Base-by-base conservation (phyloP, 2,888 invertebrate species). In the Linnaemya vulpina region DNA sequence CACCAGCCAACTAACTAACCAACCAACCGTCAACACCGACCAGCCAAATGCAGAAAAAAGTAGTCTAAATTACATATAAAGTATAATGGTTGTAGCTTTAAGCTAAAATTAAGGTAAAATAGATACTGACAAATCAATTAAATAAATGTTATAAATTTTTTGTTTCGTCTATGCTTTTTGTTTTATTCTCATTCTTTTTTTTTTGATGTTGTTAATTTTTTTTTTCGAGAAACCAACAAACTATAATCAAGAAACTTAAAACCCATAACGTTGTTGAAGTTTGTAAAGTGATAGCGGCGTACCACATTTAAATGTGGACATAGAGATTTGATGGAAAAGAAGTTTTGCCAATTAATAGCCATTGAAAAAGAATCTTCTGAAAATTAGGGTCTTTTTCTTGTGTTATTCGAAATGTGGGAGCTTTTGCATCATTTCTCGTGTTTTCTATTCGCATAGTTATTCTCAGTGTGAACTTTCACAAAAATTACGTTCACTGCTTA, bases 81-180 rank as follows among this genome's bases (percentile, higher is more conserved):
- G 77, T 83, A 46, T 83, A 67, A 65, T 77, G 71, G 22, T 77
- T 83, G 65, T 60, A 67, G 76, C 82, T 83, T 77, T 51, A 77
- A 77, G 82, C 82, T 71, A 65, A 73, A 83, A 83, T 73, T 77
- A 83, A 77, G 76, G 58, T 77, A 83, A 83, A 83, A 83, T 83
- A 77, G 82, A 83, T 71, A 75, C 84, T 79, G 85, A 85, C 85
- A 85, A 85, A 85, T 85, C 85, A 85, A 85, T 85, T 85, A 77
- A 79, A 82, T 63, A 82, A 79, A 78, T 71, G 71, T 71, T 73
- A 49, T 43, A 65, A 30, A 53, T 46, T 49, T 62, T 51, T 20
- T 13, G 4, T 73, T 79, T 65, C 15, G 40, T 60, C 20, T 79
- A 43, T 62, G 40, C 40, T 58, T 30, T 22, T 70, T 20, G 9